A percentile compares a stretch with the other conserved stretches of the same genome.
Evolutionary conservation across 2,888 invertebrate species (phyloP).

Genomic region (Napeogenes sylphis): DNA sequence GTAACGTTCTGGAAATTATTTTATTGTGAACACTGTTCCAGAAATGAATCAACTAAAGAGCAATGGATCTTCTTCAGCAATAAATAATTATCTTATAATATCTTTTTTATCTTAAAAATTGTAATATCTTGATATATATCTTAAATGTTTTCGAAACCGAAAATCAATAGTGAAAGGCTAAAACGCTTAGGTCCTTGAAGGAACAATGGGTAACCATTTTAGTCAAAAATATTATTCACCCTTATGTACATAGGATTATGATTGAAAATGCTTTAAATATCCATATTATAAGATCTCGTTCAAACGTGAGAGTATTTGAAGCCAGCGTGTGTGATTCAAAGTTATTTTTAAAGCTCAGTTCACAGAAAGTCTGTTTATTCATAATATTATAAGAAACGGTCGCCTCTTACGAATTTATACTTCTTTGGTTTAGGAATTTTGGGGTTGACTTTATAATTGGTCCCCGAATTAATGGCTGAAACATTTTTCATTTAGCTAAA

Average conservation of each 20-base stretch:
- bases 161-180: slow-evolving; percentile 29
- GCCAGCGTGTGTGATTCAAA: slow-evolving; percentile 35
- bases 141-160: slow-evolving; percentile 20
- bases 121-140: no score
- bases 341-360: slow-evolving; percentile 32
- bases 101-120: background rate
- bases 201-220: slow-evolving; percentile 28
- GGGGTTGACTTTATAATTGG: background rate
- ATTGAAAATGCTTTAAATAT: slow-evolving; percentile 9
- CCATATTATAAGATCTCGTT: slow-evolving; percentile 21
- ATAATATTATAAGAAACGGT: slow-evolving; percentile 2
- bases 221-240: slow-evolving; percentile 9
- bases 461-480: background rate
- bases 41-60: no score
- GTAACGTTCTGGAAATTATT: no score
- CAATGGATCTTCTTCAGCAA: background rate
- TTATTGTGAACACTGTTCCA: no score
- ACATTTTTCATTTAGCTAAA: background rate
- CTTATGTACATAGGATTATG: background rate
- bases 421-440: background rate
- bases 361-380: slow-evolving; percentile 12
- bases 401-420: background rate
- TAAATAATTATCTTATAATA: background rate
- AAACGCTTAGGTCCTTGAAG: slow-evolving; percentile 31
- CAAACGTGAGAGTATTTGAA: slow-evolving; percentile 39